Evolutionary conservation across 2,888 invertebrate genomes (phyloP).

Genomic region (Parthenolecanium corni): DNA sequence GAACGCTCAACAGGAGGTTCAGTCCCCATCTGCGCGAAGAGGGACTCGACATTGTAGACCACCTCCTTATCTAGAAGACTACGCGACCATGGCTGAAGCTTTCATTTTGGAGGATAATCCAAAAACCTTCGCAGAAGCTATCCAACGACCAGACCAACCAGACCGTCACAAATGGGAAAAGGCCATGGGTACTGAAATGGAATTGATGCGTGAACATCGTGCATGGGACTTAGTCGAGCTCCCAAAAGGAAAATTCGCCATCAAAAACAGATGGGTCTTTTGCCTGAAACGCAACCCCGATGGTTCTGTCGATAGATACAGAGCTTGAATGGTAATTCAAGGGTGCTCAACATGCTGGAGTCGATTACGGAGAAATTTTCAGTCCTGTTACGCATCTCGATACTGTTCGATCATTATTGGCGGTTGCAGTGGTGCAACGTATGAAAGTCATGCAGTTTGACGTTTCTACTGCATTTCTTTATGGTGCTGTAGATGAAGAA

Average conservation of each 20-base stretch:
- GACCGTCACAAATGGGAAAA: constrained; percentile 31
- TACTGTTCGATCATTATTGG: constrained; percentile 33
- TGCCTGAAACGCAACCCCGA: constrained; percentile 34
- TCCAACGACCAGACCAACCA: constrained; percentile 5
- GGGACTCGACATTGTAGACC: neutral
- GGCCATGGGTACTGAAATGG: constrained; percentile 36
- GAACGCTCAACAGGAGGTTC: neutral
- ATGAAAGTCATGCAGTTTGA: constrained; percentile 35
- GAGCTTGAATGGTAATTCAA: constrained; percentile 35
- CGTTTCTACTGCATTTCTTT: constrained; percentile 36
- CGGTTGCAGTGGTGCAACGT: constrained; percentile 32
- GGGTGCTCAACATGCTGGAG: constrained; percentile 33
- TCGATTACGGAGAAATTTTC: constrained; percentile 36
- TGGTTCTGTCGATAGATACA: constrained; percentile 34
- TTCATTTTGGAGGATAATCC: constrained; percentile 6
- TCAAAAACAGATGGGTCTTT: constrained; percentile 34
- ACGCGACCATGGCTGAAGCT: neutral
- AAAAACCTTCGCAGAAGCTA: constrained; percentile 25
- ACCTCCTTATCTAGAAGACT: neutral
- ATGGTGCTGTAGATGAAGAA: constrained; percentile 35
- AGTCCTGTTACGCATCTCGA: constrained; percentile 35
- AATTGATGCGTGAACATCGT: constrained; percentile 35
- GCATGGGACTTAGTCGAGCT: constrained; percentile 36
- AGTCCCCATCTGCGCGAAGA: neutral
- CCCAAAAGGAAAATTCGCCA: constrained; percentile 26